These are phyloP conservation scores for Apodemia zela DNA, from an alignment of 2,888 invertebrate genomes.

Conservation along the genomic window DNA sequence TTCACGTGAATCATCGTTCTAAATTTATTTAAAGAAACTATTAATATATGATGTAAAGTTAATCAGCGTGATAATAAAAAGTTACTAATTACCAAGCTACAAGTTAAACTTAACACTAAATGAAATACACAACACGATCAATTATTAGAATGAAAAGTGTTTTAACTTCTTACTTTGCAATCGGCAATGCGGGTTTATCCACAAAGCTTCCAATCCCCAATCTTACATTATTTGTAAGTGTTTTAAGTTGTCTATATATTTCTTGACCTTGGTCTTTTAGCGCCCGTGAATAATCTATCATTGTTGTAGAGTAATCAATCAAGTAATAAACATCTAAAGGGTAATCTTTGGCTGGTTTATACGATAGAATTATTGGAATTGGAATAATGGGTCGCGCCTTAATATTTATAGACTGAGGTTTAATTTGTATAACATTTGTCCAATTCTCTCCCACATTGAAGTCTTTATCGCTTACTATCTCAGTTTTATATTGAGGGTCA, in stretches of 20 bases:
- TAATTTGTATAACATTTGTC: conserved; percentile 61
- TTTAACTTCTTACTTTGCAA: conserved; percentile 56
- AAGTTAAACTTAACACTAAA: no score
- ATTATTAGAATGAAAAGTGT: neutral
- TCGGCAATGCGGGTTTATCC: conserved; percentile 85
- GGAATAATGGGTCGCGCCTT: conserved; percentile 68
- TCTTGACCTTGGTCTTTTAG: conserved; percentile 70
- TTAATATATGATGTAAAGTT: neutral
- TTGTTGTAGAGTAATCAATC: conserved; percentile 89
- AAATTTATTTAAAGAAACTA: neutral
- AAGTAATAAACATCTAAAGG: conserved; percentile 92
- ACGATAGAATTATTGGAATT: conserved; percentile 61
- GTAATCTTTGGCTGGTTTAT: conserved; percentile 85
- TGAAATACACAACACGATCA: no score
- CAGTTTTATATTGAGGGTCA: conserved; percentile 30
- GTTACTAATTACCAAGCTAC: no score
- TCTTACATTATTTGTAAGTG: conserved; percentile 82
- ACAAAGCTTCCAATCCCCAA: conserved; percentile 86
- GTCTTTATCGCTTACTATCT: conserved; percentile 19
- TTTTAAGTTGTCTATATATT: conserved; percentile 69
- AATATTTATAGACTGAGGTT: conserved; percentile 76
- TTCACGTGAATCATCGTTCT: neutral
- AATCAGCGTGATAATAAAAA: neutral
- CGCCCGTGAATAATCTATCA: conserved; percentile 80
- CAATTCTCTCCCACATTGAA: conserved; percentile 33